Conservation (phyloP, 2,797 vertebrate genomes). For the Hapalemur alaotrensis region DNA sequence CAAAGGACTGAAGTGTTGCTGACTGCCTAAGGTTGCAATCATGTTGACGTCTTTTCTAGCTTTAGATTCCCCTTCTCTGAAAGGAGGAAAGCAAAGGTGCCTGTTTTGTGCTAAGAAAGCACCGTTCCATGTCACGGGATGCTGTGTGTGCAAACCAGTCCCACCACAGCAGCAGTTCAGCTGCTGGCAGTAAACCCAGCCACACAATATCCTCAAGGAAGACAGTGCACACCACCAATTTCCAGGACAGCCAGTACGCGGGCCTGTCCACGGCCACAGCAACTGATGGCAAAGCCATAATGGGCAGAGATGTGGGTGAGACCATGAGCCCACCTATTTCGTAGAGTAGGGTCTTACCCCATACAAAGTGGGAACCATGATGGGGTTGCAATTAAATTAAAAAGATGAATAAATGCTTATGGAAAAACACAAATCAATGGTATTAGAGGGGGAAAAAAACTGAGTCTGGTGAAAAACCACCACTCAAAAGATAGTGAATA, state of each 20-base stretch:
- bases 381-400: not conserved
- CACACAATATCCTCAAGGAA: not conserved
- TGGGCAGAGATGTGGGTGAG: not conserved
- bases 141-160: not conserved
- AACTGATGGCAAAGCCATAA: rapidly evolving
- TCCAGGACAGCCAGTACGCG: not conserved
- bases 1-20: not conserved
- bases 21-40: no score
- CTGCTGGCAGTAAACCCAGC: not conserved
- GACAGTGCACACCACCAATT: rapidly evolving
- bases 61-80: not conserved
- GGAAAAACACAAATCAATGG: not conserved
- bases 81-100: rapidly evolving
- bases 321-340: not conserved
- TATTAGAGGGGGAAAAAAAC: not conserved
- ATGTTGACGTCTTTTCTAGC: not conserved
- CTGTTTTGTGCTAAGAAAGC: not conserved
- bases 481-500: not conserved
- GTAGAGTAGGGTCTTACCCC: not conserved
- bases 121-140: rapidly evolving
- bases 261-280: rapidly evolving
- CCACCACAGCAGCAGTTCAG: not conserved
- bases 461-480: not conserved
- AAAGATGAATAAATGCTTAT: not conserved
- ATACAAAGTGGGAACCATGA: not conserved